phyloP scores from a whole-genome alignment of 1,140 invertebrate species.

The Neotoxoptera formosana region DNA sequence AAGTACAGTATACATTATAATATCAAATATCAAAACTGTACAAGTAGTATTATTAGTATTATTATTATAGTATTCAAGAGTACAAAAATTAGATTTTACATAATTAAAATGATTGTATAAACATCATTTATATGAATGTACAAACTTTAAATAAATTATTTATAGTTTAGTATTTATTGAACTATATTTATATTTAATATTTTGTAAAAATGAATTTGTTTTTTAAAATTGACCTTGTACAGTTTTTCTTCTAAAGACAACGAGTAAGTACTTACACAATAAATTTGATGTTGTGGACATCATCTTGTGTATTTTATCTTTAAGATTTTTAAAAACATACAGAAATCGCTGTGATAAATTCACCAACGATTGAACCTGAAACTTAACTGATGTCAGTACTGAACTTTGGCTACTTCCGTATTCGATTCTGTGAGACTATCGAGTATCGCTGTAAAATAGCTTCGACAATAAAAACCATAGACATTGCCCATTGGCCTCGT shows the following conservation, averaged over 20 bases:
- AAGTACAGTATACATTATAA: neutral
- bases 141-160: neutral
- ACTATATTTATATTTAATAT: too few species aligned
- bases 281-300: conserved; percentile 44
- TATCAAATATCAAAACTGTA: neutral
- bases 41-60: too few species aligned
- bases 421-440: neutral
- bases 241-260: neutral
- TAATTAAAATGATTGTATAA: neutral
- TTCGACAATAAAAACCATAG: neutral
- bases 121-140: neutral
- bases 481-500: neutral
- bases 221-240: neutral
- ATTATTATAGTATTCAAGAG: neutral
- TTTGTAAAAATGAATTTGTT: neutral
- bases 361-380: neutral
- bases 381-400: neutral
- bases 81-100: neutral
- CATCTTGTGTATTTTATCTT: neutral
- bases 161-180: neutral
- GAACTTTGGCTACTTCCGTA: conserved; percentile 28
- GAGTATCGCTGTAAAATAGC: neutral
- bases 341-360: neutral
- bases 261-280: neutral
- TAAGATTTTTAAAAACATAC: neutral